These are phyloP conservation scores for Hipposideros larvatus DNA, from an alignment of 2,797 vertebrate species.

Conservation along the genomic window DNA sequence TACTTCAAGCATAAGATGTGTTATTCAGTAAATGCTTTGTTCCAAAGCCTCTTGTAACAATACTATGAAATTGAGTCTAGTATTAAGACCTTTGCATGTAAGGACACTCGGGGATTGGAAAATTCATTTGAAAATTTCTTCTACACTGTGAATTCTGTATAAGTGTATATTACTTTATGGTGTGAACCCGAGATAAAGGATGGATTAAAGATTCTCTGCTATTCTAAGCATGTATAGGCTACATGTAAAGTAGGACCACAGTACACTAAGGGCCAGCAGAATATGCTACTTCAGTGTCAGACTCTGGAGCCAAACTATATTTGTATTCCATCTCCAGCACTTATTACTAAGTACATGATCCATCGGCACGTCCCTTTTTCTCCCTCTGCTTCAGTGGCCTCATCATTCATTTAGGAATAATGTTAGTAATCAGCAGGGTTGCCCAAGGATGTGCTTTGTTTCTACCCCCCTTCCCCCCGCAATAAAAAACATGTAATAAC, in stretches of 20 bases:
- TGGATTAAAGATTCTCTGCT: background rate
- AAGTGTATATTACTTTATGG: background rate
- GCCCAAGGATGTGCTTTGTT: background rate
- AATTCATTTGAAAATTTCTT: conserved; percentile 17
- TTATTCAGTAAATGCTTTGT: background rate
- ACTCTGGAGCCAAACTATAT: background rate
- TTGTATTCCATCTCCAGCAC: background rate
- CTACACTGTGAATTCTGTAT: background rate
- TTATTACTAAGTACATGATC: background rate
- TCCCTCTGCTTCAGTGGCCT: background rate
- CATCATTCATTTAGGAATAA: background rate
- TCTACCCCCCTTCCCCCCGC: background rate
- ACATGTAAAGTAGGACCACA: background rate
- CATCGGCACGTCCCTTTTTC: background rate
- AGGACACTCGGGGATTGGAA: background rate
- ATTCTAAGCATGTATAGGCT: background rate
- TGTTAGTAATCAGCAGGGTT: background rate
- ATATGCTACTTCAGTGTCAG: background rate
- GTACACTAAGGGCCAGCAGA: background rate
- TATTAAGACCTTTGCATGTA: background rate
- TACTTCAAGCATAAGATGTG: background rate
- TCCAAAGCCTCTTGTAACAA: background rate
- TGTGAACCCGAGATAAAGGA: background rate
- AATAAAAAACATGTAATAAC: background rate
- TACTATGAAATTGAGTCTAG: background rate